Percentiles rank a stretch among this genome's conserved stretches.
phyloP scores from a whole-genome alignment of 2,888 invertebrate species.

The Meteorus cinctellus region DNA sequence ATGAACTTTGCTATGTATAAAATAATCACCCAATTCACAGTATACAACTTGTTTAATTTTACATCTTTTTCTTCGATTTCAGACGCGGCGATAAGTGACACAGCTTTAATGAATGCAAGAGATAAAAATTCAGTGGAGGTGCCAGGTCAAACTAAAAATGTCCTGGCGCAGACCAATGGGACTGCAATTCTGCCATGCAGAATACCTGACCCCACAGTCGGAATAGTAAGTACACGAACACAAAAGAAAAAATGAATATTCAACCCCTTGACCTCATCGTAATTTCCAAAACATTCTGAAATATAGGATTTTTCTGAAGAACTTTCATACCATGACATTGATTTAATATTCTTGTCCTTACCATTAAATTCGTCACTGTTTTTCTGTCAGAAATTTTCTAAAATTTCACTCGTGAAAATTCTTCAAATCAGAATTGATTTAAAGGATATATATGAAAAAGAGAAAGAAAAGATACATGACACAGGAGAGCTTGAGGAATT shows the following conservation, averaged over 20 bases:
- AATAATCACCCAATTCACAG: neutral
- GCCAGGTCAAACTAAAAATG: conserved; percentile 72
- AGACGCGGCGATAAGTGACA: conserved; percentile 48
- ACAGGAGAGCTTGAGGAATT: too few relatives aligned
- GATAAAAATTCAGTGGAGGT: conserved; percentile 26
- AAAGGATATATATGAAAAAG: neutral
- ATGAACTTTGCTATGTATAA: neutral
- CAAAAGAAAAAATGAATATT: too few relatives aligned
- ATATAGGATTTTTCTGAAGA: too few relatives aligned
- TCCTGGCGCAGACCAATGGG: conserved; percentile 79
- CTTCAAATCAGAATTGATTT: too few relatives aligned
- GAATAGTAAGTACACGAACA: conserved; percentile 75
- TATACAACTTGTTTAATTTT: neutral
- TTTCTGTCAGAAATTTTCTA: too few relatives aligned
- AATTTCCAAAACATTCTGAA: too few relatives aligned
- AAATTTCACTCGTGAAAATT: too few relatives aligned
- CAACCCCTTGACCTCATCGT: too few relatives aligned
- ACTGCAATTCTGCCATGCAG: conserved; percentile 79
- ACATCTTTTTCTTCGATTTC: conserved; percentile 36
- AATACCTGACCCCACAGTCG: conserved; percentile 79
- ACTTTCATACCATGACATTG: too few relatives aligned
- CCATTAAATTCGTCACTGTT: too few relatives aligned
- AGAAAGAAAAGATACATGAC: neutral
- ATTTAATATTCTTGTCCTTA: too few relatives aligned
- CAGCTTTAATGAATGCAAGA: conserved; percentile 27